Evolutionary conservation across 2,113 vertebrate genomes (phyloP).

Genomic region (human): GRCh38 chrX:113951001-113951500

Average conservation of each 20-base stretch:
- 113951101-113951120: not conserved
- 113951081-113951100: not conserved
- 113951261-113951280: not conserved
- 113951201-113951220: not conserved
- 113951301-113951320: not conserved
- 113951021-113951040: not conserved
- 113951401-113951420: not conserved
- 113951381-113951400: not conserved
- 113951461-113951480: conserved; percentile 6
- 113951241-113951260: not conserved
- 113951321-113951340: not conserved
- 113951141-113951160: not conserved
- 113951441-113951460: not conserved
- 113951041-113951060: not conserved
- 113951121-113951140: not conserved
- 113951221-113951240: conserved; percentile 6
- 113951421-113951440: not conserved
- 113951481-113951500: not conserved
- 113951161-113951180: not conserved
- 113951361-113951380: not conserved
- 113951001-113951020: not conserved
- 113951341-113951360: not conserved
- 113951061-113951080: not conserved
- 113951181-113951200: not conserved
- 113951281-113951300: not conserved